Percentiles rank a stretch among this genome's conserved stretches.
phyloP scores from a whole-genome alignment of 2,888 invertebrate species.

The Mythimna vitellina region DNA sequence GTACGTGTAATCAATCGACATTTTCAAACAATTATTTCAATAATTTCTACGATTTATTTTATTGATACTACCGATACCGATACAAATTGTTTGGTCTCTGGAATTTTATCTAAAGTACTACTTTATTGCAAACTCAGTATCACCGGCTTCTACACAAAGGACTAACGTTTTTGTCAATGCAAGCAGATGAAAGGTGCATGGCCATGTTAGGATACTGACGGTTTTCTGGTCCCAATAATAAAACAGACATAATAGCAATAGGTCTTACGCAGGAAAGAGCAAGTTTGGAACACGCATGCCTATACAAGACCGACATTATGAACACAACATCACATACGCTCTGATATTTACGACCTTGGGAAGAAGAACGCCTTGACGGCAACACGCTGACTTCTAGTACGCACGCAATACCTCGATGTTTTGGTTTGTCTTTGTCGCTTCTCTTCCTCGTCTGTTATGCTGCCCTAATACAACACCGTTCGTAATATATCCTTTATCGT shows the following conservation, averaged over 20 bases:
- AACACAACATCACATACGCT: constrained; percentile 49
- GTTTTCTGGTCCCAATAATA: constrained; percentile 23
- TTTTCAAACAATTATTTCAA: constrained; percentile 11
- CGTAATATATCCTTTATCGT: constrained; percentile 32
- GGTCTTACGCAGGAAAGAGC: constrained; percentile 44
- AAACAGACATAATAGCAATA: constrained; percentile 18
- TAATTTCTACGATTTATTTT: not conserved
- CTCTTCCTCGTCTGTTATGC: constrained; percentile 55
- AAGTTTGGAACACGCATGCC: constrained; percentile 43
- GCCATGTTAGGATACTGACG: constrained; percentile 17
- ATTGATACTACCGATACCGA: not conserved
- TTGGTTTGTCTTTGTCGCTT: constrained; percentile 49
- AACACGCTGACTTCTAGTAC: constrained; percentile 54
- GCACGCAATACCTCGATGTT: constrained; percentile 55
- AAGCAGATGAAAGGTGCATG: constrained; percentile 10
- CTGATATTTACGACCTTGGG: constrained; percentile 61
- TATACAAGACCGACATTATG: constrained; percentile 34
- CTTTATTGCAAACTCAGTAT: constrained; percentile 1
- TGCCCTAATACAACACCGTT: constrained; percentile 51
- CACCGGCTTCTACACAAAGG: not conserved
- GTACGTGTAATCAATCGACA: constrained; percentile 10
- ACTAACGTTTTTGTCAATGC: not conserved
- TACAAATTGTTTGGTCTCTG: not conserved
- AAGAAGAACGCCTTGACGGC: constrained; percentile 66
- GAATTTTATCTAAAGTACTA: not conserved